phyloP scores from a whole-genome alignment of 1,140 invertebrate species.

The Aleiodes sp. region DNA sequence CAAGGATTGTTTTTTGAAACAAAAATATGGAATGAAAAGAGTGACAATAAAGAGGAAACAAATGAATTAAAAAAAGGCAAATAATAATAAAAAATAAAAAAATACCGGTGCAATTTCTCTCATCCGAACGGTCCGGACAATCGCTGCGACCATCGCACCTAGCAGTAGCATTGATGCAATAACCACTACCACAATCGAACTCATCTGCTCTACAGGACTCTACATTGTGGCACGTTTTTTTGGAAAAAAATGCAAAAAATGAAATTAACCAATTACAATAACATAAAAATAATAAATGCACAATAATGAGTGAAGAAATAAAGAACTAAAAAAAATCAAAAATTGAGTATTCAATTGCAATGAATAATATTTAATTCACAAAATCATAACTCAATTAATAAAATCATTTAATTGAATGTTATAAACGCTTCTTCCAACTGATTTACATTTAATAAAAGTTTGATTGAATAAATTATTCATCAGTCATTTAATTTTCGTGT shows the following conservation, averaged over 20 bases:
- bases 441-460: no score
- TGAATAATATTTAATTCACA: no score
- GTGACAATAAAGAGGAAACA: constrained; percentile 8
- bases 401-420: neutral
- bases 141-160: constrained; percentile 73
- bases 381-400: neutral
- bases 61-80: constrained; percentile 18
- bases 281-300: constrained; percentile 16
- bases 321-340: neutral
- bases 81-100: constrained; percentile 33
- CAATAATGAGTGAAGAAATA: neutral
- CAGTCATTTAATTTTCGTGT: neutral
- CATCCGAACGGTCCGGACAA: constrained; percentile 75
- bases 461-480: no score
- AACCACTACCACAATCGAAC: constrained; percentile 72
- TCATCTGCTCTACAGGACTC: constrained; percentile 70
- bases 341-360: neutral
- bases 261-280: constrained; percentile 40
- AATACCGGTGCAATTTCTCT: constrained; percentile 74
- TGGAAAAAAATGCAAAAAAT: constrained; percentile 47
- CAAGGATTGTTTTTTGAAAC: no score
- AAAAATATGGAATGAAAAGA: constrained; percentile 22
- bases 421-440: no score
- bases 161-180: constrained; percentile 71
- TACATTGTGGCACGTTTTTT: constrained; percentile 51